phyloP scores from a whole-genome alignment of 2,888 invertebrate genomes.

The Dasysyrphus tricinctus region DNA sequence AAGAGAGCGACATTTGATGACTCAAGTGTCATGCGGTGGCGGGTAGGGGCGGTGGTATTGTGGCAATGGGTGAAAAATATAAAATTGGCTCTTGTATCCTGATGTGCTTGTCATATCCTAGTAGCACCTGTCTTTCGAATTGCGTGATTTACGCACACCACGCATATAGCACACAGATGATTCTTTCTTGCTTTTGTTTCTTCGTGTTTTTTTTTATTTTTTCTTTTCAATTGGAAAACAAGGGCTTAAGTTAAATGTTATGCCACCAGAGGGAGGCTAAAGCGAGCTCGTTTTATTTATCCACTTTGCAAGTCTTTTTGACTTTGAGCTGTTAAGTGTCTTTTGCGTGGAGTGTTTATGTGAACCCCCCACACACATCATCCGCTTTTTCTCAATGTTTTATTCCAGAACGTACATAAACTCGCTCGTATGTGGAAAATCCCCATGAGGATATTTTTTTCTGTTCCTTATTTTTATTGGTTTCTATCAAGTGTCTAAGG shows the following conservation, averaged over 20 bases:
- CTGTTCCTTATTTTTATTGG: conserved; percentile 63
- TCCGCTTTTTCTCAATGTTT: conserved; percentile 22
- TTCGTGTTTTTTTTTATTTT: conserved; percentile 3
- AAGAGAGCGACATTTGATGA: conserved; percentile 62
- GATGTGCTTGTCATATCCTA: conserved; percentile 65
- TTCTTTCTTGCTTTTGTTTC: conserved; percentile 48
- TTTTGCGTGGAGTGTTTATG: conserved; percentile 60
- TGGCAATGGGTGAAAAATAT: conserved; percentile 21
- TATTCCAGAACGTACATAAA: not conserved
- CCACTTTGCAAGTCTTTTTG: conserved; percentile 74
- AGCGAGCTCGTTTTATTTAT: conserved; percentile 70
- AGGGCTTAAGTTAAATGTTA: conserved; percentile 64
- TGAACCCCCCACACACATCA: conserved; percentile 15
- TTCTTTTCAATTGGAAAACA: conserved; percentile 63
- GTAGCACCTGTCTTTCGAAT: conserved; percentile 72
- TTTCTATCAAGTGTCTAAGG: conserved; percentile 73
- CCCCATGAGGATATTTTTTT: conserved; percentile 58
- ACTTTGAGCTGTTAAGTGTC: conserved; percentile 74
- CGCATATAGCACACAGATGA: conserved; percentile 53
- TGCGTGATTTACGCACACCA: conserved; percentile 73
- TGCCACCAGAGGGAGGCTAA: conserved; percentile 26
- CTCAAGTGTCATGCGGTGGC: not conserved
- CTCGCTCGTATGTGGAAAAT: conserved; percentile 48
- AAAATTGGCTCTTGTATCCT: conserved; percentile 68
- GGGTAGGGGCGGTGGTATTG: not conserved